A percentile compares a stretch with the other conserved stretches of the same genome.
phyloP scores from a whole-genome alignment of 2,113 vertebrate species.

The Vombatus ursinus region DNA sequence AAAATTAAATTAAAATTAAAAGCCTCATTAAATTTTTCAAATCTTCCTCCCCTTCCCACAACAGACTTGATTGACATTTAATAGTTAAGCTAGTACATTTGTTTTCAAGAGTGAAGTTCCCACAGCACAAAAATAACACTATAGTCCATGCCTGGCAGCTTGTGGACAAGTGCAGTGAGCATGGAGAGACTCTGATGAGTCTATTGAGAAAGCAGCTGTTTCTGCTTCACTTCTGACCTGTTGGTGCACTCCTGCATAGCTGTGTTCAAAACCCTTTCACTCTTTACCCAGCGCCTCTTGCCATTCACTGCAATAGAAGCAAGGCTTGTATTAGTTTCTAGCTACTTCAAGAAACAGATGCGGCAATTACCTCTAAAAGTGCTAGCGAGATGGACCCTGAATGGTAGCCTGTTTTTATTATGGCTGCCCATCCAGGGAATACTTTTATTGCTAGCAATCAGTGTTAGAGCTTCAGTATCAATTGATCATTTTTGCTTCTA shows the following conservation, averaged over 20 bases:
- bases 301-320: conserved; percentile 68
- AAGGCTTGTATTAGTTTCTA: conserved; percentile 67
- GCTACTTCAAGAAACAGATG: conserved; percentile 76
- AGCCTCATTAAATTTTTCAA: conserved; percentile 77
- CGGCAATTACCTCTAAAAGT: conserved; percentile 78
- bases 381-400: conserved; percentile 63
- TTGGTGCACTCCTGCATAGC: conserved; percentile 60
- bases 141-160: conserved; percentile 81
- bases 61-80: conserved; percentile 83
- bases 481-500: conserved; percentile 75
- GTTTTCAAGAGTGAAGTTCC: conserved; percentile 78
- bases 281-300: conserved; percentile 55
- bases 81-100: conserved; percentile 82
- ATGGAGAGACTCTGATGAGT: conserved; percentile 62
- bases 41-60: conserved; percentile 33
- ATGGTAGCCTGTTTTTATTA: conserved; percentile 70
- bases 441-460: conserved; percentile 77
- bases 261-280: conserved; percentile 72
- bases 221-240: conserved; percentile 77
- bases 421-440: conserved; percentile 69
- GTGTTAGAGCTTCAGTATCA: conserved; percentile 73
- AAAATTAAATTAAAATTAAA: conserved; percentile 28
- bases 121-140: conserved; percentile 76
- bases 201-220: conserved; percentile 81
- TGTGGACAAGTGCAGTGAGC: conserved; percentile 64